Percentiles rank a stretch among this genome's conserved stretches.
Conservation (phyloP, 2,797 vertebrate genomes). For the Melanogrammus aeglefinus region DNA sequence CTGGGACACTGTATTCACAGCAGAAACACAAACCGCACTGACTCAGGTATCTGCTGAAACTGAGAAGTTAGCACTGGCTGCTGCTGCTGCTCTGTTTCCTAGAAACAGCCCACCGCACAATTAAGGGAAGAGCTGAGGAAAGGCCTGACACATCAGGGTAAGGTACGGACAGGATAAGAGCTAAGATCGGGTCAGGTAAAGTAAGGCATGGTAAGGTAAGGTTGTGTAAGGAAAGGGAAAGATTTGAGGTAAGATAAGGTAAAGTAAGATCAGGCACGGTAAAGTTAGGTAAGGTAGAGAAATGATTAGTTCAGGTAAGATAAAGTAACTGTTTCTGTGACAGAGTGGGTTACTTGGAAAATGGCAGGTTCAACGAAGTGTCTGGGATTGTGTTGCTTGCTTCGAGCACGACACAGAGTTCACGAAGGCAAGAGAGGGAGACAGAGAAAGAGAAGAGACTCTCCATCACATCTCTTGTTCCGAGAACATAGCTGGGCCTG, state of each 20-base stretch:
- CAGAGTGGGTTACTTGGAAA: conserved; percentile 4
- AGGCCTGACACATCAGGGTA: background rate
- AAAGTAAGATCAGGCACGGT: background rate
- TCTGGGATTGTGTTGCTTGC: conserved; percentile 23
- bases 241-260: background rate
- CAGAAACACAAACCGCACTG: background rate
- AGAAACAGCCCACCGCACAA: background rate
- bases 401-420: conserved; percentile 29
- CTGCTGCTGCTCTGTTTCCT: background rate
- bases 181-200: background rate
- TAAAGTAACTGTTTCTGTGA: conserved; percentile 27
- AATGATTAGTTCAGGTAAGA: background rate
- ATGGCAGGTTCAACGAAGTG: too few species aligned
- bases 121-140: background rate
- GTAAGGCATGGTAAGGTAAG: background rate
- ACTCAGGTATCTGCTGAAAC: background rate
- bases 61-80: background rate
- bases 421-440: conserved; percentile 12
- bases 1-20: conserved; percentile 45
- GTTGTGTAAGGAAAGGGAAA: background rate
- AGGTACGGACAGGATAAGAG: background rate
- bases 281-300: background rate
- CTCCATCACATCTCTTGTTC: conserved; percentile 25
- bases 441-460: conserved; percentile 31
- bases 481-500: conserved; percentile 40